A percentile compares a stretch with the other conserved stretches of the same genome.
These are phyloP conservation scores for Lepidothrix coronata DNA, from an alignment of 2,113 vertebrate species.

Conservation along the genomic window DNA sequence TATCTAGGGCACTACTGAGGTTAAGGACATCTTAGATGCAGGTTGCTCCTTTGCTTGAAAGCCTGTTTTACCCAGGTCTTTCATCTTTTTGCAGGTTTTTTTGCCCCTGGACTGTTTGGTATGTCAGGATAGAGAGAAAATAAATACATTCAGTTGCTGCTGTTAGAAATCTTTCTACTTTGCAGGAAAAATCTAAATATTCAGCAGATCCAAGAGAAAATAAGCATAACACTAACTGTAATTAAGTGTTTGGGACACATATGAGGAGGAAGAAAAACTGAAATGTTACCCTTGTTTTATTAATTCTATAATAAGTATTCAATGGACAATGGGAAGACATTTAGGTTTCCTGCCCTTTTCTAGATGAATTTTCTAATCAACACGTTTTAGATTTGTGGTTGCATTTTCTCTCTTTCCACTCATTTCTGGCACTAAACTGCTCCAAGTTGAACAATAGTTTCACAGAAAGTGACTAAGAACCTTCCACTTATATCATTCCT, in stretches of 20 bases:
- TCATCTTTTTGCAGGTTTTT: not conserved
- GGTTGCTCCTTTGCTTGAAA: not conserved
- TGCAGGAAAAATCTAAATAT: not conserved
- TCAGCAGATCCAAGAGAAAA: not conserved
- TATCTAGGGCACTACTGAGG: slow-evolving; percentile 2
- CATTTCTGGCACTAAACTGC: not conserved
- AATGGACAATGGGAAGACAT: not conserved
- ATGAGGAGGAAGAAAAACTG: not conserved
- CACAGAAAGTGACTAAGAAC: not conserved
- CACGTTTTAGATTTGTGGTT: not conserved
- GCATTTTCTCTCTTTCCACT: not conserved
- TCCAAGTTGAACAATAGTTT: not conserved
- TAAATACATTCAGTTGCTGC: not conserved
- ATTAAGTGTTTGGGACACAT: not conserved
- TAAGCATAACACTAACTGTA: not conserved
- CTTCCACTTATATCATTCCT: not conserved
- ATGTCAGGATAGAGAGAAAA: not conserved
- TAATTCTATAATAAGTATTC: not conserved
- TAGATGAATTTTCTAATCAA: not conserved
- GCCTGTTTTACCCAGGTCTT: not conserved
- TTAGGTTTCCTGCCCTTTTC: not conserved
- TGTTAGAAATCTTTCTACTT: not conserved
- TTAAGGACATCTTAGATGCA: not conserved
- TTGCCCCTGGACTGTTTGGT: not conserved
- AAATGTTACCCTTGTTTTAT: not conserved